phyloP scores from a whole-genome alignment of 2,113 vertebrate species.

The Siniperca chuatsi region DNA sequence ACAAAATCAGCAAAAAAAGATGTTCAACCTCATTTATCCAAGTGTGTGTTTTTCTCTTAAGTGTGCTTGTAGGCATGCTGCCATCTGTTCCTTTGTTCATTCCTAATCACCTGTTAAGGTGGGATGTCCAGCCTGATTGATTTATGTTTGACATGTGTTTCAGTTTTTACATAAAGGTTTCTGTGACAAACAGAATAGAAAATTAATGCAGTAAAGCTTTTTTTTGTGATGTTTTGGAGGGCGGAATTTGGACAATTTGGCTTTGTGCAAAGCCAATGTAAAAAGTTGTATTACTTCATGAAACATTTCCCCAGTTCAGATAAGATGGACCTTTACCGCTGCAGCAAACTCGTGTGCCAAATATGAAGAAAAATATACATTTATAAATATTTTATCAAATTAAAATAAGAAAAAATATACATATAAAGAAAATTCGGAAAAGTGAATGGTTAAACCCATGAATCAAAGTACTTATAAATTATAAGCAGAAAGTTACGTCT shows the following conservation, averaged over 20 bases:
- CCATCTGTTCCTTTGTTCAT: constrained; percentile 43
- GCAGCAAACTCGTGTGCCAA: neutral
- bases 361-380: neutral
- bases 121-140: neutral
- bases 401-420: neutral
- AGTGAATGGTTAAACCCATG: too few species aligned
- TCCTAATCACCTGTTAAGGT: constrained; percentile 16
- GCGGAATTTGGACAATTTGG: neutral
- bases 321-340: neutral
- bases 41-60: neutral
- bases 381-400: neutral
- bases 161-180: constrained; percentile 45
- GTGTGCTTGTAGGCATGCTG: neutral
- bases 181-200: neutral
- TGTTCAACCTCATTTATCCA: constrained; percentile 12
- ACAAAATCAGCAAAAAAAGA: constrained; percentile 7
- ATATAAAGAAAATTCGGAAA: too few species aligned
- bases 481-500: neutral
- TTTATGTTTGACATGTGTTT: constrained; percentile 59
- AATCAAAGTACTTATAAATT: too few species aligned
- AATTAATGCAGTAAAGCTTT: neutral
- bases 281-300: neutral
- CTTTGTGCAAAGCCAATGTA: neutral
- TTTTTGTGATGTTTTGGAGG: neutral
- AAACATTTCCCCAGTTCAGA: neutral